Evolutionary conservation across 2,797 vertebrate genomes (phyloP).

Genomic region (Australoheros facetus): DNA sequence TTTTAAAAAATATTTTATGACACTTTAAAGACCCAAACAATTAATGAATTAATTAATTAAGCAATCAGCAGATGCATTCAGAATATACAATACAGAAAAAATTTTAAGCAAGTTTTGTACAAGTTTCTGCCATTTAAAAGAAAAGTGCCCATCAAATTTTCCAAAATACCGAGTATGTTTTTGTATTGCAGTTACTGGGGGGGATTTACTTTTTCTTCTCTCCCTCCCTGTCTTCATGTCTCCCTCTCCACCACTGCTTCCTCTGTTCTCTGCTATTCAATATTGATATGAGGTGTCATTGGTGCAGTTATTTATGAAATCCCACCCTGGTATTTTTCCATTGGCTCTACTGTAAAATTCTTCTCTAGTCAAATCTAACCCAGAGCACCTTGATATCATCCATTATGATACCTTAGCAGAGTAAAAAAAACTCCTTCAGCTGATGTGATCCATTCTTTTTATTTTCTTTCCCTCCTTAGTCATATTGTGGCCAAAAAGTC

Average conservation of each 20-base stretch:
- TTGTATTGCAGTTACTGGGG: background rate
- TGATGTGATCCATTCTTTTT: conserved; percentile 7
- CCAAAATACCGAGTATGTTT: background rate
- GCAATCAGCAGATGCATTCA: background rate
- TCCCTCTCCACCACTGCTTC: background rate
- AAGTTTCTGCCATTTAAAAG: background rate
- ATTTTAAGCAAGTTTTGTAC: background rate
- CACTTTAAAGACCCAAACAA: background rate
- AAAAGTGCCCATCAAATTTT: background rate
- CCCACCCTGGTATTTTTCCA: conserved; percentile 55
- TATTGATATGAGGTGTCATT: conserved; percentile 59
- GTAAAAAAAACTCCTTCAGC: conserved; percentile 1
- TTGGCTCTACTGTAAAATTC: conserved; percentile 39
- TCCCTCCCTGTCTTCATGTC: background rate
- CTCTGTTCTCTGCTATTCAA: conserved; percentile 26
- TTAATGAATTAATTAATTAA: background rate
- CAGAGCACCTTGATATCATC: conserved; percentile 26
- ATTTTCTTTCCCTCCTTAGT: conserved; percentile 23
- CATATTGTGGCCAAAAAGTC: conserved; percentile 49
- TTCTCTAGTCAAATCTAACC: conserved; percentile 26
- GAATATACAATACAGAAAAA: background rate
- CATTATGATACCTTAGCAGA: background rate
- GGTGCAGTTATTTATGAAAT: conserved; percentile 62
- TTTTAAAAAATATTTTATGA: background rate
- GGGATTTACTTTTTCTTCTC: background rate